Conservation (phyloP, 2,797 vertebrate species). For the Melanotaenia maccullochi region DNA sequence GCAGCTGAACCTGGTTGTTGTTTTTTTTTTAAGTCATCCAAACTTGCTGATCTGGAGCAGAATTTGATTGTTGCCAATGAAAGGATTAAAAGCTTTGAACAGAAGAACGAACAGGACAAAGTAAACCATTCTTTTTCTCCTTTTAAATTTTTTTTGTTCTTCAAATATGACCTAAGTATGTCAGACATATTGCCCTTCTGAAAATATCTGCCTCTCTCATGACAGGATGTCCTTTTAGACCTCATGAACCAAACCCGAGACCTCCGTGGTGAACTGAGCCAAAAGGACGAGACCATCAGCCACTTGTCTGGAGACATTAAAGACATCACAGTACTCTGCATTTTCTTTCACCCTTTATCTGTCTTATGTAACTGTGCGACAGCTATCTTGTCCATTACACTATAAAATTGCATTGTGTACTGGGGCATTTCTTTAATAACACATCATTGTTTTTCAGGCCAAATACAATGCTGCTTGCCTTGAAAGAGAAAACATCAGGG, state of each 20-base stretch:
- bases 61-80: constrained; percentile 78
- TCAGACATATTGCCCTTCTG: background rate
- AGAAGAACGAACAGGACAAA: constrained; percentile 89
- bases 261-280: constrained; percentile 84
- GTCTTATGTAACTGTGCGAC: background rate
- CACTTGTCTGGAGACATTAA: constrained; percentile 86
- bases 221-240: constrained; percentile 88
- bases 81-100: constrained; percentile 82
- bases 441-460: constrained; percentile 71
- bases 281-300: constrained; percentile 85
- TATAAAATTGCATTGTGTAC: background rate
- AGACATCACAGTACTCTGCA: constrained; percentile 85
- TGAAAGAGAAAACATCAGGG: constrained; percentile 84
- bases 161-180: background rate
- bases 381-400: background rate
- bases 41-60: constrained; percentile 76
- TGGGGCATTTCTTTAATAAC: background rate
- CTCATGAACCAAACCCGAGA: constrained; percentile 92
- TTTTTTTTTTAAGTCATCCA: constrained; percentile 45
- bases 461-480: constrained; percentile 84
- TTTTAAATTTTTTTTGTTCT: background rate
- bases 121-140: constrained; percentile 67
- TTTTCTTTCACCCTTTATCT: constrained; percentile 2
- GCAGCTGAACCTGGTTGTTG: background rate
- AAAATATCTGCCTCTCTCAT: constrained; percentile 38